Evolutionary conservation across 2,797 vertebrate genomes (phyloP), one percentile per base, ranked within the genome.

Genomic region (Alectoris magna): DNA sequence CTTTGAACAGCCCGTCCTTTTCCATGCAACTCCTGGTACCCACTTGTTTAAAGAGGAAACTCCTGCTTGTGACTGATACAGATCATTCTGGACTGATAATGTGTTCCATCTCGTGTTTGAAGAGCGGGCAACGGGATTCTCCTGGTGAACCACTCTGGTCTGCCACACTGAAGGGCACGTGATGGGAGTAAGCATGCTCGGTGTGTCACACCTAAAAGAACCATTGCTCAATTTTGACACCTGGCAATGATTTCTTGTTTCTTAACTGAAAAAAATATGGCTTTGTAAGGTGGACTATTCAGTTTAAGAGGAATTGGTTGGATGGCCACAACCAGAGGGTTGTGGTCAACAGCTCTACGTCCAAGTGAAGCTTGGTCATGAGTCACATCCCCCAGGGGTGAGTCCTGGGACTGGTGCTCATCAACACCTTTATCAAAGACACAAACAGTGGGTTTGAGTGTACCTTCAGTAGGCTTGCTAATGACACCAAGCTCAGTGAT

Each of bases 141-240:
- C 17, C 56, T 36, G 21, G 46, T 49, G 21, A 73, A 22, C 38
- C 0, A 0, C 41, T 75, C 14, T 27, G 6, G 41, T 75, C 21
- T 66, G 51, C 16, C 9, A 5, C 9, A 1, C 11, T 53, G 71
- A 59, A 72, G 34, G 53, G 24, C 9, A 14, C 5, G 19, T 36
- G 49, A 24, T 38, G 34, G 59, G 14, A 88, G 10, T 62, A 48
- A 36, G 15, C 41, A 17, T 14, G 23, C 44, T 68, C 55, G 55
- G 16, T 51, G 48, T 23, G 48, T 49, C 48, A 49, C 44, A 73
- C 44, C 27, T 31, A 64, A 73, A 60, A 49, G 22, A 85, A 66
- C 24, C 4, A 27, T 11, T 22, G 12, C 6, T 34, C 34, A 39
- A 17, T 64, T 88, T 64, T 73, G 75, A 17, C 29, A 19, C 68